These are phyloP conservation scores for Prostheceraeus crozeri DNA, from an alignment of 2,888 invertebrate genomes.

Conservation along the genomic window DNA sequence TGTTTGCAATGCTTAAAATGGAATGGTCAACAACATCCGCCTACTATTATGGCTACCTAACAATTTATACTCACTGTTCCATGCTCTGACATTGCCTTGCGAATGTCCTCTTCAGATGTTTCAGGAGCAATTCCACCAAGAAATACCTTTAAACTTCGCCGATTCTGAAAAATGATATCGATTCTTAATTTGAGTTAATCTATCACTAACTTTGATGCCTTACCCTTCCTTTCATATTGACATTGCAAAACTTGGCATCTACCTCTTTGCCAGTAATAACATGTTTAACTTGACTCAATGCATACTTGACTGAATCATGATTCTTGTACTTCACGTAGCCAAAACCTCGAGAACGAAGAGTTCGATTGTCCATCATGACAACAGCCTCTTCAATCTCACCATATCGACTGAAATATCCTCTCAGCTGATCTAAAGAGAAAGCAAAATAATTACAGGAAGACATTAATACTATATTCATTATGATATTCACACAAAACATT, in stretches of 20 bases:
- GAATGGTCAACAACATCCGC: no score
- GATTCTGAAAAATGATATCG: slow-evolving; percentile 28
- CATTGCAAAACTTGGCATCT: slow-evolving; percentile 38
- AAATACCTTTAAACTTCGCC: slow-evolving; percentile 37
- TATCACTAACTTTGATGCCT: neutral
- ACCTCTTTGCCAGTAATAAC: slow-evolving; percentile 38
- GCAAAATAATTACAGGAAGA: no score
- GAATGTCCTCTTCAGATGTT: slow-evolving; percentile 33
- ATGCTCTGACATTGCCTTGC: slow-evolving; percentile 37
- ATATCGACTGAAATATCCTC: slow-evolving; percentile 35
- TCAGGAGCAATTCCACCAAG: slow-evolving; percentile 39
- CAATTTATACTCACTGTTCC: slow-evolving; percentile 31
- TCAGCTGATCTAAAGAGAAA: slow-evolving; percentile 34
- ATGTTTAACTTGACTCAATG: slow-evolving; percentile 31
- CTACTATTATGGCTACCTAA: no score
- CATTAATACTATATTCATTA: no score
- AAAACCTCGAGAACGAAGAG: slow-evolving; percentile 37
- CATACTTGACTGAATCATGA: slow-evolving; percentile 28
- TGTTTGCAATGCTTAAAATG: no score
- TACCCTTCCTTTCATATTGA: slow-evolving; percentile 39
- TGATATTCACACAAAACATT: no score
- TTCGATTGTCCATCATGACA: slow-evolving; percentile 39
- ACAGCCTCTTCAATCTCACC: slow-evolving; percentile 38
- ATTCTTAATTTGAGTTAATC: neutral
- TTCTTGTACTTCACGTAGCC: slow-evolving; percentile 38